A percentile compares a stretch with the other conserved stretches of the same genome.
Conservation (phyloP, 1,140 invertebrate genomes). For the Chrysopa pallens region DNA sequence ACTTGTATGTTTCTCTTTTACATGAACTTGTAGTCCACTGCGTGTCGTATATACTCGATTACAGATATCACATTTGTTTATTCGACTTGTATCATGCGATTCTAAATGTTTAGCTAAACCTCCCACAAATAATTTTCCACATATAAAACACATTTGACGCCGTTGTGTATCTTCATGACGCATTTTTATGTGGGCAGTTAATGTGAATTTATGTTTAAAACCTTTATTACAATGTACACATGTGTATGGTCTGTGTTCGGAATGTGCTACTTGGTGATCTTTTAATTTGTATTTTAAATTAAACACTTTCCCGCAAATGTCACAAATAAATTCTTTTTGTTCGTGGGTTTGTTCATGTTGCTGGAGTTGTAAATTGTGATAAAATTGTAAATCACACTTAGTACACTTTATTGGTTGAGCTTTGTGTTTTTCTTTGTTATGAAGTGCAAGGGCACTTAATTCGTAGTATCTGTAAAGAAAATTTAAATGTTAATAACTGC, state of each 20-base stretch:
- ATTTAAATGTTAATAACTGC: too few species aligned
- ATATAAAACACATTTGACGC: not conserved
- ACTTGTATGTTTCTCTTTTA: not conserved
- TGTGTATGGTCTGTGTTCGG: not conserved
- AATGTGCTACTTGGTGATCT: not conserved
- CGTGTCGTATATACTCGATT: not conserved
- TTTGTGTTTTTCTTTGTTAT: not conserved
- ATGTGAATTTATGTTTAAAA: not conserved
- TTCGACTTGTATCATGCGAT: not conserved
- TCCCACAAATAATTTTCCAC: not conserved
- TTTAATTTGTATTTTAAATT: not conserved
- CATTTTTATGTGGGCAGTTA: not conserved
- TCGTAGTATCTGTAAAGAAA: not conserved
- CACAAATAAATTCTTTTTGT: not conserved
- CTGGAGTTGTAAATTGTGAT: not conserved
- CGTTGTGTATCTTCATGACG: not conserved
- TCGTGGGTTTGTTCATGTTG: not conserved
- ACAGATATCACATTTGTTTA: not conserved
- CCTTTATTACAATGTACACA: not conserved
- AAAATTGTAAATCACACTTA: not conserved
- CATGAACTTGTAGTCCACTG: not conserved
- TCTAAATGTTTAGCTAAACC: not conserved
- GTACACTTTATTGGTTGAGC: not conserved
- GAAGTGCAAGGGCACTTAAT: not conserved
- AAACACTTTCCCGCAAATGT: not conserved